Base-by-base conservation (phyloP, 2,797 vertebrate genomes). In the Novumbra hubbsi region DNA sequence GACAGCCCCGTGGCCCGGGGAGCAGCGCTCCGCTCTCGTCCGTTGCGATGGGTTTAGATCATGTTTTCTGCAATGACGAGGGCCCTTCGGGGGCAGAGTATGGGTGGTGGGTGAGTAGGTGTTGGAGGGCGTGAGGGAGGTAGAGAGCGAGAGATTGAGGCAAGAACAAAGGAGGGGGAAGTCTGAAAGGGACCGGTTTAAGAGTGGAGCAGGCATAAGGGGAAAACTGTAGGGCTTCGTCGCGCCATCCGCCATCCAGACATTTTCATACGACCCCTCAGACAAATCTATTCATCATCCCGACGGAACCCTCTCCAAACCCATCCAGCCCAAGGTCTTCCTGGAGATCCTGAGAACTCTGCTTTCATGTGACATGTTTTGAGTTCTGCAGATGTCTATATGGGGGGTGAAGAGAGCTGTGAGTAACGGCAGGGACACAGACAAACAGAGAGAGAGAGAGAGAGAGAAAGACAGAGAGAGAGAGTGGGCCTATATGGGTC, bases 61-160 rank as follows among this genome's bases (percentile, higher is more conserved):
- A 87, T 93, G 90, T 92, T 93, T 92, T 90, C n/a, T 86, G 84
- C 87, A 87, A 91, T 90, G 88, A 91, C 86, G 86, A 89, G 84
- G 84, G 78, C 84, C 84, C 85, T 84, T 70, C 0, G 77, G n/a
- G 14, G 38, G 49, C 24, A 14, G 41, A 30, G 8, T 63, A 48
- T 45, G 55, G 28, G 57, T 48, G 62, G 66, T 15, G 21, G 27
- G 12, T 14, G 76, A 65, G 66, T 15, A 15, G 27, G 12, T 14
- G 76, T 70, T 34, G 64, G 71, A 78, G 76, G 68, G 83, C 34
- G 24, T 4, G 41, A 12, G 38, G 52, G 78, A 81, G 76, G 73
- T 78, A 74, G 72, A 45, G 76, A 48, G 63, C 68, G 70, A 66
- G 69, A 48, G 67, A 38, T 28, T 34, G 12, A 2, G 65, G 15